Evolutionary conservation across 2,797 vertebrate genomes (phyloP).

Genomic region (Gymnoscopelus microlampas): DNA sequence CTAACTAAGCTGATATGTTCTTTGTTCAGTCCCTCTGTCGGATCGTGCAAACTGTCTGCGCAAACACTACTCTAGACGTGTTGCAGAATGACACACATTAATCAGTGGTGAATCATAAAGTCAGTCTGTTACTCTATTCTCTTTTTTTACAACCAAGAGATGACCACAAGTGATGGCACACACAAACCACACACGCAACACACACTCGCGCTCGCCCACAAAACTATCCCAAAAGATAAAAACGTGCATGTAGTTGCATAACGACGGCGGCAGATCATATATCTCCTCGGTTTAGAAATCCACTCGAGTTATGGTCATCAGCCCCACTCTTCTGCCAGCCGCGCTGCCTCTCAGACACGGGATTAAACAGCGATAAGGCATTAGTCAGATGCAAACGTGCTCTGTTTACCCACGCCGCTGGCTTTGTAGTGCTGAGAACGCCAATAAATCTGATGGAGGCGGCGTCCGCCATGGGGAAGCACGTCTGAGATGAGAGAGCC

Average conservation of each 20-base stretch:
- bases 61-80: constrained; percentile 14
- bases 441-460: constrained; percentile 39
- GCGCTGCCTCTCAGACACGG: constrained; percentile 9
- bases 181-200: constrained; percentile 30
- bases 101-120: constrained; percentile 43
- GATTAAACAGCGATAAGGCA: constrained; percentile 9
- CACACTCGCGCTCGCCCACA: constrained; percentile 20
- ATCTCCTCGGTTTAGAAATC: constrained; percentile 9
- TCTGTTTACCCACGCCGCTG: constrained; percentile 4
- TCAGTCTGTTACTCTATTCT: constrained; percentile 42
- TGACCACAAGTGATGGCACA: constrained; percentile 53
- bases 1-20: constrained; percentile 48
- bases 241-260: constrained; percentile 21
- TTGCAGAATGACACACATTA: constrained; percentile 33
- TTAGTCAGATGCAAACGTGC: constrained; percentile 1
- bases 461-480: constrained; percentile 26
- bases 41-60: constrained; percentile 23
- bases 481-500: constrained; percentile 33
- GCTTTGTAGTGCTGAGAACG: constrained; percentile 8
- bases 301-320: constrained; percentile 5
- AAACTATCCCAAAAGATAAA: constrained; percentile 26
- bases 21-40: constrained; percentile 37
- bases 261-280: constrained; percentile 27
- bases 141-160: constrained; percentile 34
- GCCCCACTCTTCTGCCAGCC: constrained; percentile 15